These are phyloP conservation scores for Drosophila mimetica DNA, from an alignment of 2,888 invertebrate genomes.

Conservation along the genomic window DNA sequence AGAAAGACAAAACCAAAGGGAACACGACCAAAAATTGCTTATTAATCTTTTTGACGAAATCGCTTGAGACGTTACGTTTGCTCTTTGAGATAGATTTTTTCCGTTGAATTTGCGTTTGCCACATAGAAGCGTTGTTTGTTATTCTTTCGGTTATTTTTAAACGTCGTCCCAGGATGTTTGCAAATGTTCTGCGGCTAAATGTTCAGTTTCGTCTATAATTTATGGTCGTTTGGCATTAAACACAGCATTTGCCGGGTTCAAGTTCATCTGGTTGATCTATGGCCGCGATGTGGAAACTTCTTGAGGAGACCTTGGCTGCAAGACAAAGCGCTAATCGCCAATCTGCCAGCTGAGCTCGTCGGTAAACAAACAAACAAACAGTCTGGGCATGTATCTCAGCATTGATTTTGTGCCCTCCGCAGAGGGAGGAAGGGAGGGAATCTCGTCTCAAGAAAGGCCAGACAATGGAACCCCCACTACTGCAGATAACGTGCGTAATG, in stretches of 20 bases:
- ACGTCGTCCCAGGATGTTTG: constrained; percentile 45
- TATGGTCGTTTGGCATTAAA: constrained; percentile 51
- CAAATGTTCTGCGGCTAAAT: constrained; percentile 38
- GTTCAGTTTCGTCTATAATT: constrained; percentile 57
- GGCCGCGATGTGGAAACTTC: constrained; percentile 14
- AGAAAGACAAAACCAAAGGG: constrained; percentile 1
- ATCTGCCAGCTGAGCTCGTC: constrained; percentile 51
- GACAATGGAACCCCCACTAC: constrained; percentile 39
- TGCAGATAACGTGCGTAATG: constrained; percentile 37
- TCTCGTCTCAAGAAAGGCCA: constrained; percentile 15
- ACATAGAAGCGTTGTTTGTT: constrained; percentile 24
- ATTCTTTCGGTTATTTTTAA: constrained; percentile 30
- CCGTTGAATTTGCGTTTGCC: constrained; percentile 30
- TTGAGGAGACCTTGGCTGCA: constrained; percentile 34
- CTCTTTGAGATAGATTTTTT: constrained; percentile 28
- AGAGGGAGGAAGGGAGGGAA: constrained; percentile 9
- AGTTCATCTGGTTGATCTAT: constrained; percentile 40
- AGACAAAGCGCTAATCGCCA: constrained; percentile 62
- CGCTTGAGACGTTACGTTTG: constrained; percentile 58
- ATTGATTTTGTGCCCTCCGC: constrained; percentile 50
- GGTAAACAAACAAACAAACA: constrained; percentile 33
- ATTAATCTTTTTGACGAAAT: constrained; percentile 77
- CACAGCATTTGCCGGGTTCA: constrained; percentile 51
- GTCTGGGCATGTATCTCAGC: constrained; percentile 46
- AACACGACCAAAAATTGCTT: constrained; percentile 53